Evolutionary conservation across 2,113 vertebrate species (phyloP), one percentile per base, ranked within the genome.

Genomic region (Paracanthobrama guichenoti): DNA sequence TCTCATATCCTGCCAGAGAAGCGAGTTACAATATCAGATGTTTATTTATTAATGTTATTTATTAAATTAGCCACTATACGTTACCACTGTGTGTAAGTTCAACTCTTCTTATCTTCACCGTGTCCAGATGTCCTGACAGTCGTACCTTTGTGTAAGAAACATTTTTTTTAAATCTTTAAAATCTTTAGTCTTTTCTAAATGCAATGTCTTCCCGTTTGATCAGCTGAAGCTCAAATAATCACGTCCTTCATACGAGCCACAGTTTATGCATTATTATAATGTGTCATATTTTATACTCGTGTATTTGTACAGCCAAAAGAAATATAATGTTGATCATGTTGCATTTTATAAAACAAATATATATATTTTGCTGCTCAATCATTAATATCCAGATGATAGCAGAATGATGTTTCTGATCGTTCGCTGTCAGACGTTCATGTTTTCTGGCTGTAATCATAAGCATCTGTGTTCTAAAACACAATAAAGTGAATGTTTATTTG

Each of bases 1-100:
- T 35, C 64, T 66, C 62, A 66, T 14, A 12, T 35, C 73, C 75
- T 35, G 3, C 8, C 48, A 48, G 46, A 31, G 24, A 81, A 35
- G 11, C 22, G 53, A 16, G 22, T 55, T 42, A 50, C 22, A 14
- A 18, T 26, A 62, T 66, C 46, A 35, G 3, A 12, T 82, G 28
- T 57, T 44, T 78, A 78, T 79, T 55, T 82, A 81, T 81, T n/a
- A 3, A 28, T 81, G 79, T 81, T 81, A 81, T 81, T 81, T 81
- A 81, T 81, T 81, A 35, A 81, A 50, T 64, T 11, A 16, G 31
- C 77, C 57, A 79, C 77, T 79, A 20, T 53, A 12, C 11, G 44
- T 46, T 14, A 18, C 24, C 59, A 67, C 62, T 28, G 78, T 80
- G n/a, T 35, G 35, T 35, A 4, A 35, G 35, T n/a, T n/a, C n/a